These are phyloP conservation scores for Cyrtorhinus lividipennis DNA, from an alignment of 1,140 invertebrate genomes.

Conservation along the genomic window DNA sequence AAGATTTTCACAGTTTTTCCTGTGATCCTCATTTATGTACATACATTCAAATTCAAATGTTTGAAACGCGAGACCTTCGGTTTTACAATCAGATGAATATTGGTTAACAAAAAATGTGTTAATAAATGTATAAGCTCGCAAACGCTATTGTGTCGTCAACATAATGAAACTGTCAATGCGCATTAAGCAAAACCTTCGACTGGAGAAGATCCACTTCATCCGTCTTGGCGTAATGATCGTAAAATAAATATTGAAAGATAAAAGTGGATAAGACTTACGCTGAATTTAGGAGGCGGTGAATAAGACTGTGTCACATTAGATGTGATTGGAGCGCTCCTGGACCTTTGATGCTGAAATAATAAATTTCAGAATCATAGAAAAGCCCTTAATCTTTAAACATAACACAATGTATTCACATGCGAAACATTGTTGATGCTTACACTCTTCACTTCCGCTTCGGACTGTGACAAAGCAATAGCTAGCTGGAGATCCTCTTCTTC, in stretches of 20 bases:
- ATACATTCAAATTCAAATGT: not conserved
- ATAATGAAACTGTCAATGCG: no score
- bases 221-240: not conserved
- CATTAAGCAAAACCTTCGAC: not conserved
- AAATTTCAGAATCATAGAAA: conserved; percentile 14
- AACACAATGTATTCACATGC: no score
- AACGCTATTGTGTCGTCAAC: no score
- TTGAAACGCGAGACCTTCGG: no score
- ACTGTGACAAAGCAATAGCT: conserved; percentile 90
- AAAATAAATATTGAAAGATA: not conserved
- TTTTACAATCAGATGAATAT: no score
- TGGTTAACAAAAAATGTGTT: no score
- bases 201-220: not conserved
- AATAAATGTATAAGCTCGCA: no score
- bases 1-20: not conserved
- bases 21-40: not conserved
- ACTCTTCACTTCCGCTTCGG: conserved; percentile 66
- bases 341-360: conserved; percentile 12
- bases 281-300: conserved; percentile 21
- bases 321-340: no score
- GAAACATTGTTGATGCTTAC: conserved; percentile 2
- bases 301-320: no score
- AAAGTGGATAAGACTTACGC: not conserved
- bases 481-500: conserved; percentile 96
- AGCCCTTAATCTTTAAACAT: no score